Conservation (phyloP, 2,113 vertebrate species). For the Paracyprichromis sp. region DNA sequence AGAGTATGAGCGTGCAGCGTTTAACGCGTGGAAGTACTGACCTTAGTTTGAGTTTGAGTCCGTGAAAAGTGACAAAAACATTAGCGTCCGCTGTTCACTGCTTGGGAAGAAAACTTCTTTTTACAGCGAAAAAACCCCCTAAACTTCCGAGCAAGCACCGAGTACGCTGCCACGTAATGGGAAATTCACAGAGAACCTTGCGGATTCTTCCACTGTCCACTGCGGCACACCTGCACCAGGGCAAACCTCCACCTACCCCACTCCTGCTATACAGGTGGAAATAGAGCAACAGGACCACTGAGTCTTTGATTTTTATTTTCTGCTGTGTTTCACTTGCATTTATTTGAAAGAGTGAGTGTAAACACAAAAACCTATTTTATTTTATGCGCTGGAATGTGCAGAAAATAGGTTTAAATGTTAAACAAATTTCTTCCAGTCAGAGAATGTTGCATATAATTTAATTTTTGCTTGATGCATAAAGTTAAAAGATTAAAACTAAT, state of each 20-base stretch:
- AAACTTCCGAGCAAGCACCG: background rate
- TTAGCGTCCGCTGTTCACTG: background rate
- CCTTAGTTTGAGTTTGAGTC: background rate
- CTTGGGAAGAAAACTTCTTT: background rate
- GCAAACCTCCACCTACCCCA: accelerated
- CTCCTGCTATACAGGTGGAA: background rate
- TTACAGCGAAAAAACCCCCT: background rate
- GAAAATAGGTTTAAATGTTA: no score
- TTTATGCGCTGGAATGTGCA: no score
- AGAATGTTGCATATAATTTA: no score
- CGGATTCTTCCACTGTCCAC: accelerated
- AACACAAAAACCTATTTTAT: no score
- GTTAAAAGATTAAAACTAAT: no score
- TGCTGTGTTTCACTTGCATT: no score
- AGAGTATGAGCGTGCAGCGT: background rate
- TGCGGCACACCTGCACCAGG: background rate
- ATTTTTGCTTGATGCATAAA: no score
- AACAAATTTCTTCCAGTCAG: no score
- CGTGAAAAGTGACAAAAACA: background rate
- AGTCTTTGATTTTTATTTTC: background rate
- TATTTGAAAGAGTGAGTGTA: no score
- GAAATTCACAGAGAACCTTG: background rate
- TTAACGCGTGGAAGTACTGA: background rate
- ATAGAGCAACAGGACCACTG: background rate
- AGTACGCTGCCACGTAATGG: background rate